These are phyloP conservation scores for Palythoa grandis DNA, from an alignment of 92 coral and sea anemone species.

Conservation along the genomic window DNA sequence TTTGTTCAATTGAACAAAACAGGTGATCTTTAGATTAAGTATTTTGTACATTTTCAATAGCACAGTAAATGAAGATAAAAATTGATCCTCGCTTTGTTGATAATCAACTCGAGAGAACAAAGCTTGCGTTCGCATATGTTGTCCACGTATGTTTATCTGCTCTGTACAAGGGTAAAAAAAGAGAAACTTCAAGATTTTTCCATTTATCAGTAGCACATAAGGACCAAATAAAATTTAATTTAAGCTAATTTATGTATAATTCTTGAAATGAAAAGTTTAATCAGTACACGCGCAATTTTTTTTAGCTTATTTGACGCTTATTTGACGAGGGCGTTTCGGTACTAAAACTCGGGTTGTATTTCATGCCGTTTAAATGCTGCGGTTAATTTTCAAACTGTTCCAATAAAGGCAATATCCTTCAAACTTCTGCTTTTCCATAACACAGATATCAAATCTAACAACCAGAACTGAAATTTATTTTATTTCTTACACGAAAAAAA, in stretches of 20 bases:
- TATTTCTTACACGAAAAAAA: too few relatives aligned
- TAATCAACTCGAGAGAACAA: not conserved
- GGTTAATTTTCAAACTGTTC: not conserved
- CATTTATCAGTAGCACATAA: not conserved
- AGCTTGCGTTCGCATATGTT: not conserved
- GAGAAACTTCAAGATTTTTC: not conserved
- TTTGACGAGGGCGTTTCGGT: slow-evolving; percentile 14
- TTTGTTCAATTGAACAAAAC: not conserved
- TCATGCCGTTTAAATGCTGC: not conserved
- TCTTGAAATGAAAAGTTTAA: not conserved
- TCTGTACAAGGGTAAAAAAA: not conserved
- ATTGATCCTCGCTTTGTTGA: not conserved
- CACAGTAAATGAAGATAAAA: not conserved
- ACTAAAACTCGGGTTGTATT: not conserved
- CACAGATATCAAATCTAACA: too few relatives aligned
- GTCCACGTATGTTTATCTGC: not conserved
- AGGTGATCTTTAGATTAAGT: slow-evolving; percentile 16
- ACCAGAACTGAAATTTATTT: too few relatives aligned
- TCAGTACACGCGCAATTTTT: not conserved
- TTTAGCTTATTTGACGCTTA: not conserved
- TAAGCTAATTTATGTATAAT: not conserved
- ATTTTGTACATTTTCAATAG: not conserved
- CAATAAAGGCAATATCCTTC: not conserved
- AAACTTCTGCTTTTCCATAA: not conserved
- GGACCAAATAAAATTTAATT: not conserved